Evolutionary conservation across 2,113 vertebrate species (phyloP), one percentile per base, ranked within the genome.

Genomic region (Hypocryptadius cinnamomeus): DNA sequence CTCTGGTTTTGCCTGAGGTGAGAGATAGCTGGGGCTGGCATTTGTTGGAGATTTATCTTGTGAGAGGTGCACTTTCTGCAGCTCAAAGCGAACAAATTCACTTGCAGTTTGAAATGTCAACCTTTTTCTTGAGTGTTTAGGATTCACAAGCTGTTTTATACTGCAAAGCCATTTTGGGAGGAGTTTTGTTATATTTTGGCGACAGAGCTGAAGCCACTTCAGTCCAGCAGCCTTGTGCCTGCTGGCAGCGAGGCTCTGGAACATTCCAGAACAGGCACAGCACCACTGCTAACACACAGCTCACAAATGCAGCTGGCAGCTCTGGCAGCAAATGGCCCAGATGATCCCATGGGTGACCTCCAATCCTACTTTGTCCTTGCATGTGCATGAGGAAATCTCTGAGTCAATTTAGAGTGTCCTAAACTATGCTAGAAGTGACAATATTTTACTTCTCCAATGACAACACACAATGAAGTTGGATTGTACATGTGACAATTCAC

Each of bases 361-460:
- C 93, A 91, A 0, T 18, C 44, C 39, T 71, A 1, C 56, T 78
- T 78, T 50, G 51, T 73, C 51, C 51, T 88, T 87, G 81, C 64
- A 13, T 35, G 37, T 59, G 12, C 66, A 27, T 45, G 76, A 60
- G 45, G 48, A 91, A 60, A 37, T 33, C 78, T 85, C 59, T 6
- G 50, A 91, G 63, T 78, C 64, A 45, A 63, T 96, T 85, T 68
- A 74, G 51, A 59, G 60, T 65, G 54, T 87, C 48, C 35, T 33
- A 57, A 92, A 51, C 60, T 16, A 9, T 13, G 40, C 69, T 44
- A 42, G 45, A 30, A 85, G 42, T 28, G 85, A 35, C 64, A 44
- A 24, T 92, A 73, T 94, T 95, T 95, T 72, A 94, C 47, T 71
- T 90, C 44, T 40, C 40, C 79, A 66, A 19, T 93, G 82, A 66